Evolutionary conservation across 2,797 vertebrate species (phyloP).

Genomic region (Mastacembelus armatus): DNA sequence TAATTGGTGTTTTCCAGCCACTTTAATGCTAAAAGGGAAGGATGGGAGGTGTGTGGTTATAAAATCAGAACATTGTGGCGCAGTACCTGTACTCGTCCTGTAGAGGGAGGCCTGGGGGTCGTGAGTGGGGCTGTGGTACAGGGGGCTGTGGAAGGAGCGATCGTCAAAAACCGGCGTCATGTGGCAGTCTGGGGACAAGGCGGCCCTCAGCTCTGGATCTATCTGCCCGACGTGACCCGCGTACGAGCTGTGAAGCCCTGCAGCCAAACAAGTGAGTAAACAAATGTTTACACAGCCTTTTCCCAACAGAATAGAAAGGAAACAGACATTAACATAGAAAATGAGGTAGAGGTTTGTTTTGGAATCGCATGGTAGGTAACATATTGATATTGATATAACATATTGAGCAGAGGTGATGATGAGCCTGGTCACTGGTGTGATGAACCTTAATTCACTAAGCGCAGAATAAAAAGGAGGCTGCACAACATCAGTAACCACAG

Average conservation of each 20-base stretch:
- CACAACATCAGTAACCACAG: not conserved
- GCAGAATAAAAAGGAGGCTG: not conserved
- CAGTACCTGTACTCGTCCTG: conserved; percentile 86
- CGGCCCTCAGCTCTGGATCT: conserved; percentile 89
- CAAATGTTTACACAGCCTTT: not conserved
- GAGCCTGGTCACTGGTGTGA: too few species aligned
- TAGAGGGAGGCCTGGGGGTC: conserved; percentile 87
- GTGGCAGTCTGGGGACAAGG: conserved; percentile 92
- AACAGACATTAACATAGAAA: not conserved
- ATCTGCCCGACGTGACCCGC: conserved; percentile 90
- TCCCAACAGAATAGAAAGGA: not conserved
- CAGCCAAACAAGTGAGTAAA: not conserved
- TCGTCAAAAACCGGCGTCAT: conserved; percentile 96
- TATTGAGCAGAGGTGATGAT: too few species aligned
- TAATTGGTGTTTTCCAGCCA: too few species aligned
- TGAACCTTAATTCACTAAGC: too few species aligned
- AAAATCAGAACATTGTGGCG: not conserved
- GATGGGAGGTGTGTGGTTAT: too few species aligned
- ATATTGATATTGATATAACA: too few species aligned
- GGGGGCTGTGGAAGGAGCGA: conserved; percentile 92
- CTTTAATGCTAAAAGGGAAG: too few species aligned
- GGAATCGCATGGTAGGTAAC: too few species aligned
- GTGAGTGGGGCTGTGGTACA: conserved; percentile 92
- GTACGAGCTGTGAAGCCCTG: conserved; percentile 95
- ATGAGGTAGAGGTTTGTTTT: too few species aligned